Percentiles rank a stretch among this genome's conserved stretches.
Evolutionary conservation across 2,797 vertebrate species (phyloP).

Genomic region (Staurois parvus): DNA sequence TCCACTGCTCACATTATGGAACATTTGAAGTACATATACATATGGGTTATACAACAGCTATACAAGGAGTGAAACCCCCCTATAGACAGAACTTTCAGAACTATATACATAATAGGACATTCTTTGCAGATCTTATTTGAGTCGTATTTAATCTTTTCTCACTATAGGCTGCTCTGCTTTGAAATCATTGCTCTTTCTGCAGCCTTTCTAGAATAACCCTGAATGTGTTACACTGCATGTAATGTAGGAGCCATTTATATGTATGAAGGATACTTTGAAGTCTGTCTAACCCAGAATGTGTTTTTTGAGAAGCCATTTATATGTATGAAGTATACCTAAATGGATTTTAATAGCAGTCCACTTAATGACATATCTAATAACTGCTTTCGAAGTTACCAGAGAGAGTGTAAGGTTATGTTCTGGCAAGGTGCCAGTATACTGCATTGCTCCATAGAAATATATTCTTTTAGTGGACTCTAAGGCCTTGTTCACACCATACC

Average conservation of each 20-base stretch:
- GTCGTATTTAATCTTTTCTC: not conserved
- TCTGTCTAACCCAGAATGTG: slow-evolving; percentile 45
- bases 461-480: slow-evolving; percentile 71
- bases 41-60: too few species aligned
- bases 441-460: slow-evolving; percentile 67
- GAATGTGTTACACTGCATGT: slow-evolving; percentile 4
- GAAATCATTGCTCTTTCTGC: not conserved
- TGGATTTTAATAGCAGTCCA: slow-evolving; percentile 64
- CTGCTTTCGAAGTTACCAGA: slow-evolving; percentile 57
- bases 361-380: slow-evolving; percentile 63
- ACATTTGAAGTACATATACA: too few species aligned
- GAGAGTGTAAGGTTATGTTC: slow-evolving; percentile 62
- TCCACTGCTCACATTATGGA: too few species aligned
- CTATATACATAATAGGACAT: too few species aligned
- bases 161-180: not conserved
- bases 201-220: not conserved
- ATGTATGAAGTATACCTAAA: slow-evolving; percentile 61
- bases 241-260: slow-evolving; percentile 25
- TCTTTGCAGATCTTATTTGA: too few species aligned
- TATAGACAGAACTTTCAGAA: too few species aligned
- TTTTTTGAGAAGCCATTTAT: slow-evolving; percentile 16
- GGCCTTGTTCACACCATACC: too few species aligned
- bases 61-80: too few species aligned
- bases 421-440: slow-evolving; percentile 65
- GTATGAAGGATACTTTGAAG: slow-evolving; percentile 61